Conservation (phyloP, 2,797 vertebrate genomes). For the Staurois parvus region DNA sequence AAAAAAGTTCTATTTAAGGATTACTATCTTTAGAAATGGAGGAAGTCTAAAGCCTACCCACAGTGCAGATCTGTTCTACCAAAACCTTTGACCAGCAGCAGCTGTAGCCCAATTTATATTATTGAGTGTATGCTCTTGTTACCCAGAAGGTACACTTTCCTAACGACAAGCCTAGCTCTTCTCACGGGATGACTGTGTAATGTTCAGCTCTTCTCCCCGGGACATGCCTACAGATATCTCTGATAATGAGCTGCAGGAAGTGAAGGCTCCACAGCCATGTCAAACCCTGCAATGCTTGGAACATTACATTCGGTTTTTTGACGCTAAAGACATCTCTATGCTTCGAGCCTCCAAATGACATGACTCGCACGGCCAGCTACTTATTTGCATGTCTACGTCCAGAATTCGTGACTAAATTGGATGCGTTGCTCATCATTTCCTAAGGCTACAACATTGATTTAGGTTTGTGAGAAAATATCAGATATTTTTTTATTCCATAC, state of each 20-base stretch:
- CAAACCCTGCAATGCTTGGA: slow-evolving; percentile 10
- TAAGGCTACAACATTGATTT: slow-evolving; percentile 34
- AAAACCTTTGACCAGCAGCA: background rate
- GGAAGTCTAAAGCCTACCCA: too few relatives aligned
- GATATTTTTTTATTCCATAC: background rate
- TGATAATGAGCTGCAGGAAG: slow-evolving; percentile 44
- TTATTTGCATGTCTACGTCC: slow-evolving; percentile 45
- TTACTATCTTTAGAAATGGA: too few relatives aligned
- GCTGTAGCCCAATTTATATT: slow-evolving; percentile 27
- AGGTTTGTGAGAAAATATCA: slow-evolving; percentile 5
- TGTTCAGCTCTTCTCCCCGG: slow-evolving; percentile 23
- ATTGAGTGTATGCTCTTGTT: slow-evolving; percentile 21
- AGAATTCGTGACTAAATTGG: slow-evolving; percentile 28
- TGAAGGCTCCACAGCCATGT: slow-evolving; percentile 7
- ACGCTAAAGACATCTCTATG: slow-evolving; percentile 36
- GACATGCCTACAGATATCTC: slow-evolving; percentile 47
- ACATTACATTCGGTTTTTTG: slow-evolving; percentile 21
- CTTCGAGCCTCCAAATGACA: background rate
- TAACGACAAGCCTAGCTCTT: slow-evolving; percentile 24
- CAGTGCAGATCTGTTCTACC: background rate
- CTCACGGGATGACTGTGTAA: slow-evolving; percentile 32
- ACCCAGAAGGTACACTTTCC: slow-evolving; percentile 31
- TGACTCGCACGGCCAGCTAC: slow-evolving; percentile 10
- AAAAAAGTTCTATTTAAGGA: too few relatives aligned
- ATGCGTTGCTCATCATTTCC: slow-evolving; percentile 43